phyloP scores from a whole-genome alignment of 2,113 vertebrate species.

The Tetrao urogallus region DNA sequence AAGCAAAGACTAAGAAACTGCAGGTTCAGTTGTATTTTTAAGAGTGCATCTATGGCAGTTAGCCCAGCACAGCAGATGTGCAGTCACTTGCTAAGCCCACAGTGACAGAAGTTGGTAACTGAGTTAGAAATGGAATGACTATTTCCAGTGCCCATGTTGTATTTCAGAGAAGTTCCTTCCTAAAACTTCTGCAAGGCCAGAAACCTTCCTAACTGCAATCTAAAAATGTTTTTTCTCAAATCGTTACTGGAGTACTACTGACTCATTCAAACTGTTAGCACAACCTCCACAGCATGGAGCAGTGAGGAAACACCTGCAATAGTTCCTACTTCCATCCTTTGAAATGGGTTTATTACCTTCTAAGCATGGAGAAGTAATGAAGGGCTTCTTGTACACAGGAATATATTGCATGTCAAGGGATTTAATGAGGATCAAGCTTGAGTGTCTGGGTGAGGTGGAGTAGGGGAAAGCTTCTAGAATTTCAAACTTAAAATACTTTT shows the following conservation, averaged over 20 bases:
- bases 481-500: constrained; percentile 73
- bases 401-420: constrained; percentile 70
- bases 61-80: background rate
- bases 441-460: constrained; percentile 62
- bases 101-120: background rate
- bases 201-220: background rate
- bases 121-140: background rate
- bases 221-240: background rate
- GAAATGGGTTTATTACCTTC: constrained; percentile 65
- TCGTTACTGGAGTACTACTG: background rate
- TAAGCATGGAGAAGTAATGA: constrained; percentile 59
- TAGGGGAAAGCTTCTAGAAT: constrained; percentile 67
- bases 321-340: constrained; percentile 60
- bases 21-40: background rate
- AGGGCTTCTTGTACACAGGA: constrained; percentile 57
- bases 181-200: background rate
- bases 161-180: background rate
- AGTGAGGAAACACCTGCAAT: constrained; percentile 52
- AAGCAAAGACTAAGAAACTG: background rate
- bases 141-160: background rate
- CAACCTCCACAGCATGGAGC: background rate
- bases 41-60: background rate
- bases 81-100: background rate
- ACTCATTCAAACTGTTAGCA: background rate
- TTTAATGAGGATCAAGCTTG: constrained; percentile 72